Conservation (phyloP, 2,797 vertebrate species). For the Leptodactylus fallax region DNA sequence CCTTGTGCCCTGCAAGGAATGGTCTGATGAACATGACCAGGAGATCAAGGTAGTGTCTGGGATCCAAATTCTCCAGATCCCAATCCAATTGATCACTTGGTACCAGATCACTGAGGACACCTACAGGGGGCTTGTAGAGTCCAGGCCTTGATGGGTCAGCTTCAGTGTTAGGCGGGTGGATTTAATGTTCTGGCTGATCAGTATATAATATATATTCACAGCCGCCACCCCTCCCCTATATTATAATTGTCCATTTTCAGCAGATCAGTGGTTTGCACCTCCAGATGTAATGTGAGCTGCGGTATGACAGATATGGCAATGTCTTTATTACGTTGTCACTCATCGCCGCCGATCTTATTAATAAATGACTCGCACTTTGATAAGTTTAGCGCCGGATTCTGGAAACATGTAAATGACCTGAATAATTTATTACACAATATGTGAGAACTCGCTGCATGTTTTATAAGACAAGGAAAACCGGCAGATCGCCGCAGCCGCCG, state of each 20-base stretch:
- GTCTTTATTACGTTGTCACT: conserved; percentile 60
- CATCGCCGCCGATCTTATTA: conserved; percentile 52
- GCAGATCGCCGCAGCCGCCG: conserved; percentile 28
- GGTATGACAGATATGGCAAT: conserved; percentile 37
- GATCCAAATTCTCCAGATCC: too few relatives aligned
- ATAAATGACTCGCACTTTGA: conserved; percentile 58
- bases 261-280: neutral
- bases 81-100: too few relatives aligned
- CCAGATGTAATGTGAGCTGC: conserved; percentile 41
- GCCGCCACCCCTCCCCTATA: neutral
- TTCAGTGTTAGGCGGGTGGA: too few relatives aligned
- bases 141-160: too few relatives aligned
- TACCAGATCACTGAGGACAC: too few relatives aligned
- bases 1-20: too few relatives aligned
- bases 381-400: conserved; percentile 63
- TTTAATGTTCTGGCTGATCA: too few relatives aligned
- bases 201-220: too few relatives aligned
- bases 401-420: conserved; percentile 55
- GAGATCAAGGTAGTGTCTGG: too few relatives aligned
- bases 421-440: conserved; percentile 58
- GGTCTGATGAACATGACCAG: too few relatives aligned
- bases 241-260: neutral
- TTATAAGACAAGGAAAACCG: conserved; percentile 20
- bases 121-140: too few relatives aligned
- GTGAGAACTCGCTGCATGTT: conserved; percentile 22